Base-by-base conservation (phyloP, 35 echinoderm and acorn worm species). In the Lytechinus variegatus region DNA sequence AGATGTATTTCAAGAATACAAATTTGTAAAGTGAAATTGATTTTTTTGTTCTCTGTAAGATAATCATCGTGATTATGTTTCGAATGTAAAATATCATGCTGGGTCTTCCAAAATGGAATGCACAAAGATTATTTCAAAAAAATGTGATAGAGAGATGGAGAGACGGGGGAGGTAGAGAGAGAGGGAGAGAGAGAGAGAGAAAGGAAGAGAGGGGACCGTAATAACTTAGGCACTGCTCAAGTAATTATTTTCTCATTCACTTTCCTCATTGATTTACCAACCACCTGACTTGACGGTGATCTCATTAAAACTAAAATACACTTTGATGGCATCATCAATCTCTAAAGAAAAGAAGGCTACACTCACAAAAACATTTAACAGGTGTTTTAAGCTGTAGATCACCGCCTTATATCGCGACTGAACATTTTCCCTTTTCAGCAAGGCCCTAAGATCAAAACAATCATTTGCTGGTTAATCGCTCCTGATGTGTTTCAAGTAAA, bases 271-370 rank as follows among this genome's bases (percentile, higher is more conserved):
- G 21, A 79, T 14, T 19, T 79, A 79, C 19, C 6, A 79, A 4
- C 66, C 66, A 79, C 66, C 66, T 79, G 66, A 16, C n/a, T 24
- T 5, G 14, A 79, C 66, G 66, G 16, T n/a, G 66, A 79, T 79
- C 66, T 79, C 66, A 79, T 79, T 79, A 79, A 58, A 79, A 79
- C 66, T 79, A 79, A n/a, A 79, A 79, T 79, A 16, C 66, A 79
- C 66, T 79, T 79, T 79, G 66, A 79, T 79, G 19, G 66, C 66
- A 79, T 79, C 66, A 79, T 79, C 66, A 79, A 79, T 79, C 66
- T 79, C 66, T 79, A 79, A 79, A 79, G 66, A 79, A 79, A 79
- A 24, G 66, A 79, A 24, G n/a, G 14, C n/a, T 79, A 79, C 66
- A 79, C 66, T 6, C 19, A 79, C 21, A 79, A 79, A 60, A 79